Conservation (phyloP, 2,888 invertebrate genomes). For the Caenorhabditis uteleia region DNA sequence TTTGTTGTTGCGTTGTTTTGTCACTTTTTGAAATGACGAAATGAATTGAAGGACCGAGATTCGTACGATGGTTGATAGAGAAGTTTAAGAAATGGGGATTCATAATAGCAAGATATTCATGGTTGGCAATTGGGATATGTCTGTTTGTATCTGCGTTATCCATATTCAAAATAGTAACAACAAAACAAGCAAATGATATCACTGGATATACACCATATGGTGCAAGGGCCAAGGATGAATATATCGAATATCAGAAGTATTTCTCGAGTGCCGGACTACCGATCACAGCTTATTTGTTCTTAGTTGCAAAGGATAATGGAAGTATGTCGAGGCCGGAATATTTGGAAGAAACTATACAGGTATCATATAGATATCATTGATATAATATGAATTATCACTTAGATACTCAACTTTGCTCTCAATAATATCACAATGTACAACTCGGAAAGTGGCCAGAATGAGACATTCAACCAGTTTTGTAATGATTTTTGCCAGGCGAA, state of each 20-base stretch:
- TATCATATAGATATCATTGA: conserved; percentile 18
- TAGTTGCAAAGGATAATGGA: conserved; percentile 65
- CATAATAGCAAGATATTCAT: conserved; percentile 61
- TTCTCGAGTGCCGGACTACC: conserved; percentile 44
- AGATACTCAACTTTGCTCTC: conserved; percentile 53
- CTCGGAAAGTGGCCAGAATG: conserved; percentile 29
- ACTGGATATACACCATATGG: conserved; percentile 67
- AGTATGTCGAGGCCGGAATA: conserved; percentile 62
- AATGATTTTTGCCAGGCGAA: conserved; percentile 56
- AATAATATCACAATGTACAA: conserved; percentile 55
- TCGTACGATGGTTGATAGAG: conserved; percentile 65
- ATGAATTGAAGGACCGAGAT: conserved; percentile 52
- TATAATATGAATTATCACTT: not conserved
- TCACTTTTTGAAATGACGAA: not conserved
- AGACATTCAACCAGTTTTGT: conserved; percentile 58
- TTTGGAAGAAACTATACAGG: conserved; percentile 62
- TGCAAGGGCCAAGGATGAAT: conserved; percentile 54
- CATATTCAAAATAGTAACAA: conserved; percentile 56
- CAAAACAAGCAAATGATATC: conserved; percentile 48
- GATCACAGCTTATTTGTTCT: conserved; percentile 60
- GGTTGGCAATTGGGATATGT: conserved; percentile 63
- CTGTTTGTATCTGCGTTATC: conserved; percentile 54
- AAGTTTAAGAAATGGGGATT: conserved; percentile 65
- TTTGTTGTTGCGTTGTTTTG: too few species aligned
- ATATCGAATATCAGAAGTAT: conserved; percentile 44